phyloP scores from a whole-genome alignment of 2,113 vertebrate genomes.

The Quiscalus mexicanus region DNA sequence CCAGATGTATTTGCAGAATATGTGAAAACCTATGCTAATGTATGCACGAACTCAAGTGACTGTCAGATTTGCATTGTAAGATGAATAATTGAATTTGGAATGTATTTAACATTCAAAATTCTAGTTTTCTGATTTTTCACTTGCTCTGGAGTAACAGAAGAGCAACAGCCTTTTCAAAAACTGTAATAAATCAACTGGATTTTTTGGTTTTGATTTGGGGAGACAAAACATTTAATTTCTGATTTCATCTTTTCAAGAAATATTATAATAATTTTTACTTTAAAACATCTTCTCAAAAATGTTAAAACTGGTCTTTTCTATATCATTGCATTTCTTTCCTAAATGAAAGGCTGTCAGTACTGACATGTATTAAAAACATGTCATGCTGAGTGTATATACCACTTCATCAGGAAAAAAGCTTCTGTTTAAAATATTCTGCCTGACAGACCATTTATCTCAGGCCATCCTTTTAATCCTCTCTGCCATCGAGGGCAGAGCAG shows the following conservation, averaged over 20 bases:
- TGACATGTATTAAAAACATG: neutral
- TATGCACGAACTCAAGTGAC: neutral
- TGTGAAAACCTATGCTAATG: slow-evolving; percentile 34
- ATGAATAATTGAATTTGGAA: neutral
- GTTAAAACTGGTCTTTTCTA: neutral
- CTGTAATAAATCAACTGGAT: neutral
- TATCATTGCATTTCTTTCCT: neutral
- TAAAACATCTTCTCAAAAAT: neutral
- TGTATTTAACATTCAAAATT: neutral
- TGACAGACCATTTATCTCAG: neutral
- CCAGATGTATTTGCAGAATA: neutral
- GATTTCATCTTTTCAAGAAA: neutral
- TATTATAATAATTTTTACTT: neutral
- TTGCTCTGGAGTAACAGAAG: neutral
- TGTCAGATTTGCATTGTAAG: slow-evolving; percentile 33
- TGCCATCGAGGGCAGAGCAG: neutral
- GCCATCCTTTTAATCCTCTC: neutral
- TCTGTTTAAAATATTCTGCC: neutral
- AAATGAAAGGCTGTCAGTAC: neutral
- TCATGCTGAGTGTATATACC: neutral
- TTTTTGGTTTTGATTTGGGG: neutral
- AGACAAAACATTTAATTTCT: neutral
- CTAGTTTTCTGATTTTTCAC: neutral
- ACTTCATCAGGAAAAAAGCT: neutral
- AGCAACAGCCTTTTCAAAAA: neutral